phyloP scores from a whole-genome alignment of 2,797 vertebrate genomes.

The Leptodactylus fallax region DNA sequence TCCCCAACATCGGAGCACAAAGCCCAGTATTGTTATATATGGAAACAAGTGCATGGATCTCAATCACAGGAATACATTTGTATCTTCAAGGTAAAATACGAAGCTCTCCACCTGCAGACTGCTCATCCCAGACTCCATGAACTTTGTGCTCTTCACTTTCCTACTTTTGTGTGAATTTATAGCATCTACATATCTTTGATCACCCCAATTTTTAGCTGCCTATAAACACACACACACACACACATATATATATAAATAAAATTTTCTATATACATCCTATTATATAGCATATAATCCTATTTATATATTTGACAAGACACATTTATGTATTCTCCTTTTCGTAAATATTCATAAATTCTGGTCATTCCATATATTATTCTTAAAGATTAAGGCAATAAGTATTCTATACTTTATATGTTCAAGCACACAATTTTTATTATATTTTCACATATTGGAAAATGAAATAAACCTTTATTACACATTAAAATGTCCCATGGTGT shows the following conservation, averaged over 20 bases:
- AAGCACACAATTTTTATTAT: no score
- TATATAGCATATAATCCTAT: neutral
- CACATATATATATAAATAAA: no score
- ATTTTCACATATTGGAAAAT: neutral
- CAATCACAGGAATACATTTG: neutral
- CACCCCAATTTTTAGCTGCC: neutral
- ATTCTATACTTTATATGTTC: neutral
- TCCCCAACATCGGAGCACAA: neutral
- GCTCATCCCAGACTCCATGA: neutral
- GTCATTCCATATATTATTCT: neutral
- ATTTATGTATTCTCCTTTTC: neutral
- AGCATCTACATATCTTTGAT: neutral
- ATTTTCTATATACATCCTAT: neutral
- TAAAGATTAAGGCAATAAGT: neutral
- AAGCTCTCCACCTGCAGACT: neutral
- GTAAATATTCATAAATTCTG: neutral
- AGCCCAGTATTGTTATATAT: slow-evolving; percentile 1
- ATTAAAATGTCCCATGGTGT: neutral
- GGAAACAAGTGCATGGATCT: slow-evolving; percentile 15
- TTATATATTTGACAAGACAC: neutral
- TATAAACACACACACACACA: neutral
- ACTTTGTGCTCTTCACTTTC: neutral
- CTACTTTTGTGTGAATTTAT: no score
- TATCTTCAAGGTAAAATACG: neutral
- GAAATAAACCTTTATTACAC: neutral